Evolutionary conservation across 2,797 vertebrate species (phyloP).

Genomic region (Amblyraja radiata): DNA sequence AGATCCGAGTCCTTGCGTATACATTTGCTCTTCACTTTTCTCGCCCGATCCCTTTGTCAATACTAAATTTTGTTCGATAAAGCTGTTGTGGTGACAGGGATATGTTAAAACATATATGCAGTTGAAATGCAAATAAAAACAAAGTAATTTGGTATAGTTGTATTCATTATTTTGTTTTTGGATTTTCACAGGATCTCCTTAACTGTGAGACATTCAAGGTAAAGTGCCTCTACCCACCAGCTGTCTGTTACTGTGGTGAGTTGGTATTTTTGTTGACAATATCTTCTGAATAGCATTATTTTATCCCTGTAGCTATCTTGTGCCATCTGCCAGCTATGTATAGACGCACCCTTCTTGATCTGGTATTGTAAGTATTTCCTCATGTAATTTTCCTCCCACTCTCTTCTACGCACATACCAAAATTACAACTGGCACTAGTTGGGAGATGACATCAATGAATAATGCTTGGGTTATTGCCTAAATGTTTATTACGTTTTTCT

Average conservation of each 20-base stretch:
- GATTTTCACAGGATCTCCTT: neutral
- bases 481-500: neutral
- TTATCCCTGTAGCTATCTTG: neutral
- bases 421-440: neutral
- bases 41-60: too few species aligned
- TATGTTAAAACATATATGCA: neutral
- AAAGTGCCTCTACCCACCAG: neutral
- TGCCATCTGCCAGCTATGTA: neutral
- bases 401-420: neutral
- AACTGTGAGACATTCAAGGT: neutral
- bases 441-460: neutral
- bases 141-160: neutral
- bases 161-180: neutral
- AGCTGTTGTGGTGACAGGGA: neutral
- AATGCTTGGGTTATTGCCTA: neutral
- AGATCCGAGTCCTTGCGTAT: neutral
- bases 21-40: neutral
- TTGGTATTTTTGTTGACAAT: conserved; percentile 3
- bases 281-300: neutral
- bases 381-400: conserved; percentile 2
- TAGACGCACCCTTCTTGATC: neutral
- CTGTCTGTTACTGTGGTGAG: neutral
- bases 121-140: neutral
- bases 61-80: neutral
- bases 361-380: conserved; percentile 25